Evolutionary conservation across 2,113 vertebrate genomes (phyloP).

Genomic region (Zeus faber): DNA sequence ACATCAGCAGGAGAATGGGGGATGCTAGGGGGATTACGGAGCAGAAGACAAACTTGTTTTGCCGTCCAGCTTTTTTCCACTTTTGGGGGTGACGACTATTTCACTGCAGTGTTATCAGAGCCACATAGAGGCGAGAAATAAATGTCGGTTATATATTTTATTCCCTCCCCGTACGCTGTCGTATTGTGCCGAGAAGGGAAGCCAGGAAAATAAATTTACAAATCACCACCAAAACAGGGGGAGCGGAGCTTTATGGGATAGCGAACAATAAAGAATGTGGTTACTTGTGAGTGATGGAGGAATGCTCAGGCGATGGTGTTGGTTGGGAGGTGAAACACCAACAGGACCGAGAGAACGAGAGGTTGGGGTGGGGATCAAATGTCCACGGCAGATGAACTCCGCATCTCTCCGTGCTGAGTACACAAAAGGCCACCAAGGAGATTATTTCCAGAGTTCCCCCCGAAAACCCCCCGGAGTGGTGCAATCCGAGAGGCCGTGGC

Average conservation of each 20-base stretch:
- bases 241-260: constrained; percentile 68
- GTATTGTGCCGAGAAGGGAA: constrained; percentile 57
- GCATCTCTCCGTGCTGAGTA: constrained; percentile 46
- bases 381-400: constrained; percentile 60
- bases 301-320: constrained; percentile 39
- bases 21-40: constrained; percentile 55
- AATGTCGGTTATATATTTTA: constrained; percentile 76
- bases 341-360: constrained; percentile 38
- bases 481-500: constrained; percentile 2
- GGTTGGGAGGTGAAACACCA: constrained; percentile 30
- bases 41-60: constrained; percentile 52
- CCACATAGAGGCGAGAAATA: constrained; percentile 66
- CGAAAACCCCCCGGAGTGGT: constrained; percentile 24
- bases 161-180: constrained; percentile 25
- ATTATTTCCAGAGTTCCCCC: constrained; percentile 39
- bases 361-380: constrained; percentile 49
- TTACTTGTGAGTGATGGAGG: constrained; percentile 53
- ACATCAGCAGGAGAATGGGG: too few relatives aligned
- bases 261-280: constrained; percentile 69
- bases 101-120: constrained; percentile 54
- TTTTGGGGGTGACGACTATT: constrained; percentile 61
- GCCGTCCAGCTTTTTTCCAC: constrained; percentile 45
- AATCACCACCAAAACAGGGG: constrained; percentile 69
- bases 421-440: constrained; percentile 50
- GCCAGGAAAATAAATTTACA: constrained; percentile 71